Conservation (phyloP, 1,140 invertebrate species). For the Brachionus koreanus region DNA sequence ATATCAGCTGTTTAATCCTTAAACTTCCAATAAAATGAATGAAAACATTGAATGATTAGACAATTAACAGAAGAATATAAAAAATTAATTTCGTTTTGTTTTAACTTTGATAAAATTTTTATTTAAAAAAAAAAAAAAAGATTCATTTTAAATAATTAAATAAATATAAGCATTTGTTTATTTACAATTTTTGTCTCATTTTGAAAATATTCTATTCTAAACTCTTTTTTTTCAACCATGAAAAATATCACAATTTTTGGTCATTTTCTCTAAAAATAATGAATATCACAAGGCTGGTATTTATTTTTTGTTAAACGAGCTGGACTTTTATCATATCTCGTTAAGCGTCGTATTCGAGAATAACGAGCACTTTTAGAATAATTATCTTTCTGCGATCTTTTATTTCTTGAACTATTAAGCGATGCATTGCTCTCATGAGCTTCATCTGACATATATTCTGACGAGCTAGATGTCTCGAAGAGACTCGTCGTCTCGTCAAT, state of each 20-base stretch:
- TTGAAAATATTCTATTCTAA: not conserved
- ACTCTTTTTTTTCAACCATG: not conserved
- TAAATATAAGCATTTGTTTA: too few relatives aligned
- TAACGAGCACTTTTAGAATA: not conserved
- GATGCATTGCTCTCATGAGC: not conserved
- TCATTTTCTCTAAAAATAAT: not conserved
- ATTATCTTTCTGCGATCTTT: not conserved
- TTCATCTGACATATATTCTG: not conserved
- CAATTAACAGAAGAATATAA: too few relatives aligned
- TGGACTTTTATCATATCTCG: conserved; percentile 4
- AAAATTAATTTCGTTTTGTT: too few relatives aligned
- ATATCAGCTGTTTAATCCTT: too few relatives aligned
- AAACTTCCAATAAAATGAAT: too few relatives aligned
- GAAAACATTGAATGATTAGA: too few relatives aligned
- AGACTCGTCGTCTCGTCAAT: not conserved
- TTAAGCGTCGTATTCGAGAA: not conserved
- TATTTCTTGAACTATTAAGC: not conserved
- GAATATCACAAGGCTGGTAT: not conserved
- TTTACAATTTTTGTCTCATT: too few relatives aligned
- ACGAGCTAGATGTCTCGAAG: conserved; percentile 1
- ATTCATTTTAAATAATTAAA: too few relatives aligned
- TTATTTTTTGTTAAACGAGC: not conserved
- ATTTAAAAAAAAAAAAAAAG: too few relatives aligned
- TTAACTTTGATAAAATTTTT: too few relatives aligned
- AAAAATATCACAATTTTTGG: too few relatives aligned